A percentile compares a stretch with the other conserved stretches of the same genome.
Conservation (phyloP, 2,888 invertebrate genomes). For the Barypeithes pellucidus region DNA sequence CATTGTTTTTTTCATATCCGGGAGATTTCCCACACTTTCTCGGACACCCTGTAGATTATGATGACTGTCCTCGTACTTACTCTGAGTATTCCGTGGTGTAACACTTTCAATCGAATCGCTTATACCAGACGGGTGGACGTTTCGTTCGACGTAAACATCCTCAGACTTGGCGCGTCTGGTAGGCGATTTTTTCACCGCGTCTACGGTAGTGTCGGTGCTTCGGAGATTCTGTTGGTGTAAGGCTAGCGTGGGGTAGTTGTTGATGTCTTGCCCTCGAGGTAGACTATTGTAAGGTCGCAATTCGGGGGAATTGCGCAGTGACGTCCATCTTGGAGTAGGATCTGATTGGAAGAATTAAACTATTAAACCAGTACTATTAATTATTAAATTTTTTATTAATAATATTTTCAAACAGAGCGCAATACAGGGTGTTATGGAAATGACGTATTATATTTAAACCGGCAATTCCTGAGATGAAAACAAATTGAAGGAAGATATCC, state of each 20-base stretch:
- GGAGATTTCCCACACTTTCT: no score
- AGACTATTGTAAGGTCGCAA: conserved; percentile 76
- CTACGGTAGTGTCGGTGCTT: conserved; percentile 51
- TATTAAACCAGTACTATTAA: no score
- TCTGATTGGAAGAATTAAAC: conserved; percentile 63
- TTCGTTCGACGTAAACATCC: conserved; percentile 64
- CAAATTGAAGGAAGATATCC: no score
- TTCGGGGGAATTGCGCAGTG: conserved; percentile 73
- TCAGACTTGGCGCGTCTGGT: conserved; percentile 66
- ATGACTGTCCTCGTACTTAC: conserved; percentile 4
- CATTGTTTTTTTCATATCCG: no score
- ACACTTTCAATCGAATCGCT: background rate
- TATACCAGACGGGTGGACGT: conserved; percentile 16
- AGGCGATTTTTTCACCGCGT: conserved; percentile 52
- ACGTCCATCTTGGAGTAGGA: conserved; percentile 74
- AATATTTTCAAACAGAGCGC: no score
- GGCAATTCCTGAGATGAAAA: no score
- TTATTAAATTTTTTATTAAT: no score
- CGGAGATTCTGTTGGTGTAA: conserved; percentile 60
- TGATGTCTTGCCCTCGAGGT: conserved; percentile 73
- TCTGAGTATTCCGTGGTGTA: background rate
- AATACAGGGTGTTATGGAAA: no score
- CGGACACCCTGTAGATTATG: no score
- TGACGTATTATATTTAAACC: no score
- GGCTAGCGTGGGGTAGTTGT: conserved; percentile 67